Conservation (phyloP, 2,888 invertebrate genomes). For the Cephus spinipes region DNA sequence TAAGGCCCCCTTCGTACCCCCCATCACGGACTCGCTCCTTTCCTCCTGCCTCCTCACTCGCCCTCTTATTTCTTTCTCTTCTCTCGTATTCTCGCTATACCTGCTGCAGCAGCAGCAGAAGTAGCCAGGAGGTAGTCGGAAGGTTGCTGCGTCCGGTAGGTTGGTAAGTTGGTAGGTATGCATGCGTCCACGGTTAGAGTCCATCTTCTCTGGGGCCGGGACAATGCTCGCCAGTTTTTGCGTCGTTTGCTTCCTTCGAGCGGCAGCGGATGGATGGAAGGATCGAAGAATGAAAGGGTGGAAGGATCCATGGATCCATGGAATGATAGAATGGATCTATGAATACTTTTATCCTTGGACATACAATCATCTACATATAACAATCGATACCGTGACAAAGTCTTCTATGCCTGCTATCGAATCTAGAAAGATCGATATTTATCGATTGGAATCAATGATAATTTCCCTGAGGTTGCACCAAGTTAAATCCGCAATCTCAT, state of each 20-base stretch:
- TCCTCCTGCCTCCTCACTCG: constrained; percentile 22
- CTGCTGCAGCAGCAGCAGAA: neutral
- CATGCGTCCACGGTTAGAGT: constrained; percentile 35
- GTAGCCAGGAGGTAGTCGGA: constrained; percentile 12
- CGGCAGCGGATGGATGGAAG: constrained; percentile 39
- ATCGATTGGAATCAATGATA: neutral
- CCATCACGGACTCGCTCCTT: neutral
- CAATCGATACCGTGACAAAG: neutral
- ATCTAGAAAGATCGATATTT: neutral
- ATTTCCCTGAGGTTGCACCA: neutral
- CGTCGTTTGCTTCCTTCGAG: constrained; percentile 59
- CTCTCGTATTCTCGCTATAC: neutral
- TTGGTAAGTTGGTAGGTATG: constrained; percentile 43
- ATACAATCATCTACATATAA: neutral
- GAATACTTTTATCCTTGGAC: neutral
- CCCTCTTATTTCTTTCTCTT: constrained; percentile 7
- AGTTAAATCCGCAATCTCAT: neutral
- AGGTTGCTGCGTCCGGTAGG: constrained; percentile 35
- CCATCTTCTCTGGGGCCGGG: constrained; percentile 7
- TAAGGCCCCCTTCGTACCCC: neutral
- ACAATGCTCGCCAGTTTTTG: constrained; percentile 61
- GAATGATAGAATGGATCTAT: neutral
- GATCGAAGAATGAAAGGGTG: constrained; percentile 24
- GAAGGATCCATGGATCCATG: neutral
- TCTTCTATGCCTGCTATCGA: neutral